phyloP scores from a whole-genome alignment of 1,140 invertebrate genomes.

The Drosophila nannoptera region DNA sequence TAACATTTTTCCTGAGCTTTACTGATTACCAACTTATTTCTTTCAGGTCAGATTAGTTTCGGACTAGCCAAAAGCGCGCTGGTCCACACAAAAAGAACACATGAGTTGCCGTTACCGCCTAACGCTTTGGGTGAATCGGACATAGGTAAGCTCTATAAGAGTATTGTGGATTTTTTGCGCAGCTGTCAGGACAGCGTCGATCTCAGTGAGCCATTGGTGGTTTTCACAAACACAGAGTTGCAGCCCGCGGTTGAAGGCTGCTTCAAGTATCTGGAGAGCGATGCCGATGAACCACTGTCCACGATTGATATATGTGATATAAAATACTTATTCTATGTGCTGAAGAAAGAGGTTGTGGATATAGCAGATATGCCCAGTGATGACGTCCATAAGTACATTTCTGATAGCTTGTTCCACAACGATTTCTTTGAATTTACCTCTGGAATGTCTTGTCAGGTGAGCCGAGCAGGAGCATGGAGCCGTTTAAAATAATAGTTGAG shows the following conservation, averaged over 20 bases:
- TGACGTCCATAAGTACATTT: conserved; percentile 38
- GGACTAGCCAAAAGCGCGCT: conserved; percentile 56
- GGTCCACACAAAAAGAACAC: conserved; percentile 46
- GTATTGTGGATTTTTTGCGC: conserved; percentile 51
- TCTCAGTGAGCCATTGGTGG: conserved; percentile 29
- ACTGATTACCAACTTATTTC: neutral
- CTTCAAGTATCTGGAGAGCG: conserved; percentile 49
- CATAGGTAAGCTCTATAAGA: conserved; percentile 51
- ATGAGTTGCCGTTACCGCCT: conserved; percentile 65
- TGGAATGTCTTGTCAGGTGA: conserved; percentile 62
- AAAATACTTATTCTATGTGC: conserved; percentile 56
- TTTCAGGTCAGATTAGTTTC: conserved; percentile 48
- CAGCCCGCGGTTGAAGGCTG: conserved; percentile 59
- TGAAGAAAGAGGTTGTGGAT: conserved; percentile 54
- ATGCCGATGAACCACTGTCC: neutral
- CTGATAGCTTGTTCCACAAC: conserved; percentile 41
- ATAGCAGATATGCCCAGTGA: conserved; percentile 31
- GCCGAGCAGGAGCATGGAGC: neutral
- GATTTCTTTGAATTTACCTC: conserved; percentile 63
- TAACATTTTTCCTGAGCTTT: neutral
- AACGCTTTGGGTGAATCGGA: conserved; percentile 61
- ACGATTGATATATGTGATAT: conserved; percentile 57
- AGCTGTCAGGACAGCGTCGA: conserved; percentile 2
- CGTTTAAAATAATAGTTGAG: neutral
- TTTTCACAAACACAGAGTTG: conserved; percentile 52